Evolutionary conservation across 2,113 vertebrate species (phyloP).

Genomic region (Phyllostomus hastatus): DNA sequence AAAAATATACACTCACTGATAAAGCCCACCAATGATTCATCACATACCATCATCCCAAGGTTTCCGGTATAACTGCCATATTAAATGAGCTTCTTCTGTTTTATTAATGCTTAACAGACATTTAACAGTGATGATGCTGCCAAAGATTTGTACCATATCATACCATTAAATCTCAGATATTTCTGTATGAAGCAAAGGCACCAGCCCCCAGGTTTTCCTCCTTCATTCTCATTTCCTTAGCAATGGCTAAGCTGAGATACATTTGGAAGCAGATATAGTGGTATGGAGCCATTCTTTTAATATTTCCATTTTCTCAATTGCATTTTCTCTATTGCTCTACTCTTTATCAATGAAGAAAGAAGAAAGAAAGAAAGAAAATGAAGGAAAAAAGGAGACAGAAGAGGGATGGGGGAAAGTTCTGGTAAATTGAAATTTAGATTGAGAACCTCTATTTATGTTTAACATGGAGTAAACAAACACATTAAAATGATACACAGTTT

Average conservation of each 20-base stretch:
- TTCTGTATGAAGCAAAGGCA: neutral
- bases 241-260: neutral
- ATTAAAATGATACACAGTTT: neutral
- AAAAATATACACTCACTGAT: slow-evolving; percentile 47
- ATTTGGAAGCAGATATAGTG: slow-evolving; percentile 23
- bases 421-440: slow-evolving; percentile 16
- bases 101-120: slow-evolving; percentile 59
- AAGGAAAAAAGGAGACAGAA: neutral
- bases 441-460: neutral
- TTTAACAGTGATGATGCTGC: slow-evolving; percentile 52
- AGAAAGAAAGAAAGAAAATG: neutral
- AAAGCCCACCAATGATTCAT: slow-evolving; percentile 55
- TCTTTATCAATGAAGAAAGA: neutral
- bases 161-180: slow-evolving; percentile 42
- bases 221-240: neutral
- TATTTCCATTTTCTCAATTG: slow-evolving; percentile 22
- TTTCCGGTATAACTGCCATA: slow-evolving; percentile 52
- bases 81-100: slow-evolving; percentile 58
- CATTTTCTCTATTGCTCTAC: neutral
- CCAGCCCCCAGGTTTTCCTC: neutral
- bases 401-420: neutral
- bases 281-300: neutral
- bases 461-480: neutral
- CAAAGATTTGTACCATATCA: slow-evolving; percentile 45
- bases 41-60: slow-evolving; percentile 16